phyloP scores from a whole-genome alignment of 2,113 vertebrate species.

The Apeltes quadracus region DNA sequence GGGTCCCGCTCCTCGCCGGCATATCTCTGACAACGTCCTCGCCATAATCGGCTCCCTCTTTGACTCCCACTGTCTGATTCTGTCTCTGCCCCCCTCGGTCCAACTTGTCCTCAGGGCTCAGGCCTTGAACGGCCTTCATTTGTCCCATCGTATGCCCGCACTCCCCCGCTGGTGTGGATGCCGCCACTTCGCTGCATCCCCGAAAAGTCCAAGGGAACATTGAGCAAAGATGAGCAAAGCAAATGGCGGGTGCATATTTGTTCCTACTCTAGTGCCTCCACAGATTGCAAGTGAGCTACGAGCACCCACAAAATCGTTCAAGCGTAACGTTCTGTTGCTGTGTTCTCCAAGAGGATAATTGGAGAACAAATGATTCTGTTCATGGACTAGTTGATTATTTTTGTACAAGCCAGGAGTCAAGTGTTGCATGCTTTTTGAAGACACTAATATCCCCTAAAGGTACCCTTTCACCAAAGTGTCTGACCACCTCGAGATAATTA shows the following conservation, averaged over 20 bases:
- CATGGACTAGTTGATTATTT: not conserved
- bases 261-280: not conserved
- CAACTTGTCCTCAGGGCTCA: slow-evolving; percentile 56
- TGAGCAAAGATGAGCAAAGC: slow-evolving; percentile 50
- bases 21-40: slow-evolving; percentile 33
- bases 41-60: slow-evolving; percentile 26
- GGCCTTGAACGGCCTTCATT: slow-evolving; percentile 54
- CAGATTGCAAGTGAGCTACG: not conserved
- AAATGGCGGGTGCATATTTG: not conserved
- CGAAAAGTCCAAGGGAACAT: slow-evolving; percentile 19
- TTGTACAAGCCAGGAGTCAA: not conserved
- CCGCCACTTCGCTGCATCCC: slow-evolving; percentile 12
- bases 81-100: slow-evolving; percentile 31
- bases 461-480: not conserved
- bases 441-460: not conserved
- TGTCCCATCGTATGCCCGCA: slow-evolving; percentile 45
- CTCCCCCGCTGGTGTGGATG: slow-evolving; percentile 18
- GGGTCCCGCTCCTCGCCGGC: slow-evolving; percentile 40
- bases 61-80: slow-evolving; percentile 51
- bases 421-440: not conserved
- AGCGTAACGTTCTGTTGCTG: not conserved
- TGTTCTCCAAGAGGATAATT: not conserved
- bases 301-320: not conserved
- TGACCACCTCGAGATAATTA: too few relatives aligned
- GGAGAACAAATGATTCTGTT: not conserved